Base-by-base conservation (phyloP, 2,888 invertebrate species). In the Capitulum mitella region DNA sequence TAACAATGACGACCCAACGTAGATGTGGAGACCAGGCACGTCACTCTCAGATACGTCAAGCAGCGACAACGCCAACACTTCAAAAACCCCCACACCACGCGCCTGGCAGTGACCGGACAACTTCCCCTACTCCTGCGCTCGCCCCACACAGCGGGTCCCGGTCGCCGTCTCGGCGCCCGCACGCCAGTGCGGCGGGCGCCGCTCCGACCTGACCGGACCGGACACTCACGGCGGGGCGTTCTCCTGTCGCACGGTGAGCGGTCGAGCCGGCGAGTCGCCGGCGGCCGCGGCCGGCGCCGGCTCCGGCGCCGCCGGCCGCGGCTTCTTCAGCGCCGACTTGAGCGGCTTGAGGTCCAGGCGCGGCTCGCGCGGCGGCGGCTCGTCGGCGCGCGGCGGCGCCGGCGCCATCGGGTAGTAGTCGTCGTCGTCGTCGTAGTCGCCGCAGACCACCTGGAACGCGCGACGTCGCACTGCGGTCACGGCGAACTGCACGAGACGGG, bases 321-420 rank as follows among this genome's bases (percentile, higher is more conserved):
- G 46, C 77, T 82, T 95, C 89, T 96, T 96, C 83, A 96, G 89
- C 82, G 95, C 96, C 78, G 95, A 95, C 87, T 96, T 96, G 81
- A 95, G 90, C 82, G 95, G 95, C 89, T 94, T 91, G 82, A 95
- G 95, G 87, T 94, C 92, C 87, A 94, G 92, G 84, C 92, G 91
- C 70, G 95, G 95, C 88, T 95, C 95, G 87, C 95, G 94, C 3
- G n/a, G 46, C 80, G 95, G 94, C 87, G 95, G 94, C 86, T 95
- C 95, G 64, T 51, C 54, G 76, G 54, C 61, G 37, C 77, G 46
- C 70, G 77, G 58, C 77, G 77, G 37, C 19, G 76, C 70, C 12
- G 79, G 61, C 26, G 70, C 79, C 76, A 76, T 76, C 29, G 76
- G 76, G 46, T 76, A 76, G 46, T 46, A 76, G 26, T 78, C 79